Base-by-base conservation (phyloP, 1,140 invertebrate species). In the Dendroctonus valens region DNA sequence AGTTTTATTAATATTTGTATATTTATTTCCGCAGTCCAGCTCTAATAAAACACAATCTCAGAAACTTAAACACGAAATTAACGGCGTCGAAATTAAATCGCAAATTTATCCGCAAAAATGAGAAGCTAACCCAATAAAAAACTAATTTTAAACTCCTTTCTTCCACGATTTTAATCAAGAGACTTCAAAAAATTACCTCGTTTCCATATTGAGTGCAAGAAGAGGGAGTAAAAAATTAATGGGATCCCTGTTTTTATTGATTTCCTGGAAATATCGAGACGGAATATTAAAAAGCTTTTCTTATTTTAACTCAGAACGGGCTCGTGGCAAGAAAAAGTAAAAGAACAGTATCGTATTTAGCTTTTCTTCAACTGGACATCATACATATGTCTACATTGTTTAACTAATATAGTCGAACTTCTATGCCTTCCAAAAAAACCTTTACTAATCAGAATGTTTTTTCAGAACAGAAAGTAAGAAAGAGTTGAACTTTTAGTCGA, bases 211-310 rank as follows among this genome's bases (percentile, higher is more conserved):
- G 14, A 54, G 52, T 54, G 8, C 7, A 6, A 59, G 46, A 7
- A n/a, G 46, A 12, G n/a, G 42, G 37, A 7, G 37, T 7, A 72
- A 74, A 72, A 72, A 72, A 72, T 70, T 73, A 72, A 73, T 72
- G 70, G 69, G 72, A 74, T 74, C 69, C 72, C 70, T 70, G 68
- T 69, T 72, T 72, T 70, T 72, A 74, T 72, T 67, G 72, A 74
- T 74, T 72, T 71, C 63, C 53, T 50, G 58, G 57, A 68, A 54
- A 69, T 71, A 72, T 72, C 68, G 69, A 69, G 72, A 70, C 69
- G 65, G 68, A 72, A 70, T 71, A 72, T 74, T 74, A 72, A 74
- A 69, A 73, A 72, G 68, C 61, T 72, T 68, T 72, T 68, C 68
- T 72, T 65, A 70, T 72, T 69, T 72, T 64, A 64, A 64, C 61